These are phyloP conservation scores for Cheilosia variabilis DNA, from an alignment of 2,888 invertebrate genomes.

Conservation along the genomic window DNA sequence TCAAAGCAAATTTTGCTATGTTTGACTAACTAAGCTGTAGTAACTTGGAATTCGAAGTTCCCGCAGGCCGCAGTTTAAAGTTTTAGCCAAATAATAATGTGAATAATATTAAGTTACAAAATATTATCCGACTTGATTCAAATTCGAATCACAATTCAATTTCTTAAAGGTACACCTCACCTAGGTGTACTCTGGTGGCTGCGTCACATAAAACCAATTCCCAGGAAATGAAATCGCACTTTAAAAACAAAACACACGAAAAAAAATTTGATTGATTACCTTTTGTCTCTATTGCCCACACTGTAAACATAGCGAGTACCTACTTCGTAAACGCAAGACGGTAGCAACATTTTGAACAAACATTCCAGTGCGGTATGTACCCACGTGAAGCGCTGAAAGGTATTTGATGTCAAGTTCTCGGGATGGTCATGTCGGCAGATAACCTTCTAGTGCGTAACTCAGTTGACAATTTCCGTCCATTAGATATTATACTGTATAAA, in stretches of 20 bases:
- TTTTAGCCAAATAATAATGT: no score
- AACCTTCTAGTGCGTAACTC: slow-evolving; percentile 73
- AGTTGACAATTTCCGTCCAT: slow-evolving; percentile 73
- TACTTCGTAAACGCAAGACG: slow-evolving; percentile 44
- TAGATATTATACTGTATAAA: slow-evolving; percentile 27
- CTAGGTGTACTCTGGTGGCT: not conserved
- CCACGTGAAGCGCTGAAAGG: slow-evolving; percentile 61
- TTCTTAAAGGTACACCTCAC: not conserved
- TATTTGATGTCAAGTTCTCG: slow-evolving; percentile 70
- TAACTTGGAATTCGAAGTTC: no score
- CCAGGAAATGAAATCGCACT: slow-evolving; percentile 65
- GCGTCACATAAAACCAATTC: not conserved
- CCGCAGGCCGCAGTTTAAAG: no score
- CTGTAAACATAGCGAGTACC: slow-evolving; percentile 16
- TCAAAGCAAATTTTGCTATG: no score
- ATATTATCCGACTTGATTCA: not conserved
- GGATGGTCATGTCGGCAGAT: slow-evolving; percentile 69
- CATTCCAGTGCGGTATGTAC: slow-evolving; percentile 45
- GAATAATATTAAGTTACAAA: no score
- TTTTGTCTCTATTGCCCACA: slow-evolving; percentile 17
- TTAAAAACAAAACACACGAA: not conserved
- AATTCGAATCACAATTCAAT: not conserved
- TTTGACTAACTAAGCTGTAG: no score
- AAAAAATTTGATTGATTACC: slow-evolving; percentile 67
- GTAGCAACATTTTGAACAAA: slow-evolving; percentile 58